phyloP scores from a whole-genome alignment of 2,113 vertebrate species.

The Calyptommatus sinebrachiatus region DNA sequence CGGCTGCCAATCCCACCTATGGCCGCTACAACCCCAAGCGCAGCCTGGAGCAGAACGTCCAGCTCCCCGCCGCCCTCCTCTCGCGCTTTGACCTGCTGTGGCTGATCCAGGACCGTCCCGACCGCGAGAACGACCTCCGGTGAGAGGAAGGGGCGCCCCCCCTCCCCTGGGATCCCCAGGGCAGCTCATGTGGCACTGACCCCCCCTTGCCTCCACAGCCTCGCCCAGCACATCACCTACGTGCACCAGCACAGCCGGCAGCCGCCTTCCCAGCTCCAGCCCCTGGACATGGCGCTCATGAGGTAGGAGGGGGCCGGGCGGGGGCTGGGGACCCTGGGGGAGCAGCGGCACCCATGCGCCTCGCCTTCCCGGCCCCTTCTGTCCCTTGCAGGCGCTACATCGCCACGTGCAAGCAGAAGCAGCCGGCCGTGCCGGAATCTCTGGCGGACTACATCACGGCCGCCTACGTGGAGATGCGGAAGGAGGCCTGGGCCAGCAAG shows the following conservation, averaged over 20 bases:
- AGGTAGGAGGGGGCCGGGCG: constrained; percentile 66
- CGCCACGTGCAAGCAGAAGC: constrained; percentile 76
- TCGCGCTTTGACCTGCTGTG: constrained; percentile 93
- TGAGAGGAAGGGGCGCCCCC: constrained; percentile 11
- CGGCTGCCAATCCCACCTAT: constrained; percentile 89
- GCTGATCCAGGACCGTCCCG: constrained; percentile 90
- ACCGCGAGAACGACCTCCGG: constrained; percentile 84
- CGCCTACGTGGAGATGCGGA: constrained; percentile 92
- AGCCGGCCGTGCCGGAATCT: constrained; percentile 82
- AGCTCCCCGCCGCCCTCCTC: constrained; percentile 86
- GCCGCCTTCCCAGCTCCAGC: constrained; percentile 83
- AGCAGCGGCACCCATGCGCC: fast-evolving
- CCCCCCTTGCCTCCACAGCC: constrained; percentile 34
- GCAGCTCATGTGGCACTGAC: too few relatives aligned
- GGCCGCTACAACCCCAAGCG: constrained; percentile 88
- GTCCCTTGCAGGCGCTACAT: constrained; percentile 78
- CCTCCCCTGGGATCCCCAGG: too few relatives aligned
- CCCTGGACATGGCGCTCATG: constrained; percentile 92
- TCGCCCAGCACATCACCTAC: constrained; percentile 93
- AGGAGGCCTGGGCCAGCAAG: constrained; percentile 86
- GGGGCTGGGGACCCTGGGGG: background rate
- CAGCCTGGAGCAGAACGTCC: constrained; percentile 86
- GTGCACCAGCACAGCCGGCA: constrained; percentile 90
- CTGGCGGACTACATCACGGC: constrained; percentile 89
- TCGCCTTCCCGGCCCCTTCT: too few relatives aligned